Conservation (phyloP, 1,140 invertebrate genomes). For the Heliconius hermathena region DNA sequence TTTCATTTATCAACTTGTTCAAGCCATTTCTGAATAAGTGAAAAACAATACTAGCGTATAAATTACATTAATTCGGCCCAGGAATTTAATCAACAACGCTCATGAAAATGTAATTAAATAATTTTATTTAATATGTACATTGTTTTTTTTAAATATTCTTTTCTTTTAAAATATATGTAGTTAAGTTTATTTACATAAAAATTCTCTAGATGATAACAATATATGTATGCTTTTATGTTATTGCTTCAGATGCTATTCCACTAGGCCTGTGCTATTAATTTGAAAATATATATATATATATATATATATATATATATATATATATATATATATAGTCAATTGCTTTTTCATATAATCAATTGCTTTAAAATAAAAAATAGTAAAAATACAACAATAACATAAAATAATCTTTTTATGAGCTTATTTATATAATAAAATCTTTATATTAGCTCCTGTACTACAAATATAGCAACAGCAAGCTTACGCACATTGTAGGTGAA, state of each 20-base stretch:
- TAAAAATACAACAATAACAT: background rate
- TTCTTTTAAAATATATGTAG: no score
- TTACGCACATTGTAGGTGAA: background rate
- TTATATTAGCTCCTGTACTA: background rate
- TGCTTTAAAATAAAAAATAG: background rate
- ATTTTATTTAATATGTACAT: no score
- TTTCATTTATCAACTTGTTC: conserved; percentile 11
- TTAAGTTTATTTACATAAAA: no score
- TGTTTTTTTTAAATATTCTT: no score
- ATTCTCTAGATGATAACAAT: no score
- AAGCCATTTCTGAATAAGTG: conserved; percentile 10
- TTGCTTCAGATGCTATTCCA: no score
- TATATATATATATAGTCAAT: no score
- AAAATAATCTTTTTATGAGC: background rate
- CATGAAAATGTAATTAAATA: conserved; percentile 24
- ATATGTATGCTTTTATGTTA: no score
- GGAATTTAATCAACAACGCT: conserved; percentile 22
- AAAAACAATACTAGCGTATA: conserved; percentile 11
- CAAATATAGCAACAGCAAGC: background rate
- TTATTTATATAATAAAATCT: background rate
- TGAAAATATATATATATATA: no score
- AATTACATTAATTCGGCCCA: background rate
- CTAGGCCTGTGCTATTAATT: background rate
- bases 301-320: no score
- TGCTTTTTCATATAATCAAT: no score